Evolutionary conservation across 2,113 vertebrate species (phyloP).

Genomic region (Zapornia atra): DNA sequence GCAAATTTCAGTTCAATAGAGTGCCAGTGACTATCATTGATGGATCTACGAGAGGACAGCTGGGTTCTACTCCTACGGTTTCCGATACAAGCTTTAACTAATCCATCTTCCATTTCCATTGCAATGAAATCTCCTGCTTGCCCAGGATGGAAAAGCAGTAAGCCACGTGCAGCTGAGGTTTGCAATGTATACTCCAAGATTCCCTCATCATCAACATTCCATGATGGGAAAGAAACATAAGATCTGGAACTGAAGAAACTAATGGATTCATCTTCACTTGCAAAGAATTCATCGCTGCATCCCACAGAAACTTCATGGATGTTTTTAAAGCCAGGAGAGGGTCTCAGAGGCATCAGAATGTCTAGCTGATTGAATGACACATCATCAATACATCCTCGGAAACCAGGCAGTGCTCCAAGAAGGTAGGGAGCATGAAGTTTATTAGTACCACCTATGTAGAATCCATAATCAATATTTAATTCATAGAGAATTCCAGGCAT

Average conservation of each 20-base stretch:
- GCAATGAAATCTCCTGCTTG: slow-evolving; percentile 83
- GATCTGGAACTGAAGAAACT: slow-evolving; percentile 93
- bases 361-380: slow-evolving; percentile 84
- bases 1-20: slow-evolving; percentile 78
- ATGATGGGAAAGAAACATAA: slow-evolving; percentile 82
- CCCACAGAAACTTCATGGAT: slow-evolving; percentile 87
- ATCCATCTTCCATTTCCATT: slow-evolving; percentile 85
- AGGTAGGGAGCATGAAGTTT: slow-evolving; percentile 80
- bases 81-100: slow-evolving; percentile 78
- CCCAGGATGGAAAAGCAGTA: slow-evolving; percentile 86
- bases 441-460: slow-evolving; percentile 82
- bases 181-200: slow-evolving; percentile 80
- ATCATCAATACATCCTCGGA: slow-evolving; percentile 87
- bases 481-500: slow-evolving; percentile 65
- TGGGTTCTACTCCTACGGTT: slow-evolving; percentile 74
- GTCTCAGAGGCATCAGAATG: slow-evolving; percentile 83
- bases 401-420: slow-evolving; percentile 60
- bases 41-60: slow-evolving; percentile 73
- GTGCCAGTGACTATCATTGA: slow-evolving; percentile 88
- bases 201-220: slow-evolving; percentile 71
- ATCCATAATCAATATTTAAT: slow-evolving; percentile 78
- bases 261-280: slow-evolving; percentile 83
- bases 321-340: slow-evolving; percentile 84
- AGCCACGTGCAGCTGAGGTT: slow-evolving; percentile 80
- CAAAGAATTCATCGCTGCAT: slow-evolving; percentile 90